A percentile compares a stretch with the other conserved stretches of the same genome.
phyloP scores from a whole-genome alignment of 2,888 invertebrate species.

The Leptopilina drosophilae region DNA sequence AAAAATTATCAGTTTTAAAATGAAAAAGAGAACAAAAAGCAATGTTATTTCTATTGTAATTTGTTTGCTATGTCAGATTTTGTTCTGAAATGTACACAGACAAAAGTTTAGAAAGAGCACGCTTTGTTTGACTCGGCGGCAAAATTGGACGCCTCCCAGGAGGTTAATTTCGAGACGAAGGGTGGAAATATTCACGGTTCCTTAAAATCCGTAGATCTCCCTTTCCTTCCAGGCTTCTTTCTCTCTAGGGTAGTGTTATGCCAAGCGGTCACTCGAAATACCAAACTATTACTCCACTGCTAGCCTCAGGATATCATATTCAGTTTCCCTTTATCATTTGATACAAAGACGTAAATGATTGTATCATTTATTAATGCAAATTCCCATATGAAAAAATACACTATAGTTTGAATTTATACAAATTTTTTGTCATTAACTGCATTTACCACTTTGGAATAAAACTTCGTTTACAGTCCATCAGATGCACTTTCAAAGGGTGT shows the following conservation, averaged over 20 bases:
- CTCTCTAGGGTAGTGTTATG: conserved; percentile 71
- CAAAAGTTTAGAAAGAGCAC: conserved; percentile 38
- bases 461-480: conserved; percentile 79
- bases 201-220: conserved; percentile 73
- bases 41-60: neutral
- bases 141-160: conserved; percentile 62
- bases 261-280: conserved; percentile 73
- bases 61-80: conserved; percentile 17
- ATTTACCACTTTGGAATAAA: too few species aligned
- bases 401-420: too few species aligned
- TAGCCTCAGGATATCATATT: conserved; percentile 15
- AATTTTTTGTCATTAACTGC: too few species aligned
- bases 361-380: neutral
- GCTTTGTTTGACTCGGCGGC: neutral
- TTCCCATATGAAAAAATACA: neutral
- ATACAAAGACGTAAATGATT: neutral
- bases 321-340: conserved; percentile 40
- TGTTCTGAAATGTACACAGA: conserved; percentile 39
- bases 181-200: conserved; percentile 75
- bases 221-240: conserved; percentile 61
- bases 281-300: conserved; percentile 56
- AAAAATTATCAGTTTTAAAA: too few species aligned
- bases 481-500: conserved; percentile 83
- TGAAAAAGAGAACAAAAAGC: too few species aligned
- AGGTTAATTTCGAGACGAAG: conserved; percentile 72